These are phyloP conservation scores for Drosophila leontia DNA, from an alignment of 1,140 invertebrate species.

Conservation along the genomic window DNA sequence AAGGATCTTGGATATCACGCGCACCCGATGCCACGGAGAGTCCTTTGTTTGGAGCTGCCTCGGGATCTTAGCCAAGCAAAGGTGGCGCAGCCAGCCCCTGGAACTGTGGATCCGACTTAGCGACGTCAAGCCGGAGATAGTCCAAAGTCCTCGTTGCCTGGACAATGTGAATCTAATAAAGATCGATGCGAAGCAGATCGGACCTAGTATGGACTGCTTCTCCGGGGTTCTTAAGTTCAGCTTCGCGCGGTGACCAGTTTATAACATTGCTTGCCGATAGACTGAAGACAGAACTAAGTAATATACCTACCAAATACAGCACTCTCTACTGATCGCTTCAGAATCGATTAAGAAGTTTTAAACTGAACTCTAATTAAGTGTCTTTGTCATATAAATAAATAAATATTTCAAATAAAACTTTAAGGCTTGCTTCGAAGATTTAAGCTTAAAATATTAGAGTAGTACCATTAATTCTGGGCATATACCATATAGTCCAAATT, in stretches of 20 bases:
- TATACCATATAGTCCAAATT: background rate
- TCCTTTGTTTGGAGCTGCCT: conserved; percentile 57
- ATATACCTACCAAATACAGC: background rate
- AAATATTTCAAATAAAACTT: conserved; percentile 7
- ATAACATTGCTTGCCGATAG: too few relatives aligned
- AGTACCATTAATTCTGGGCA: background rate
- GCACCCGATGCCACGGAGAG: conserved; percentile 55
- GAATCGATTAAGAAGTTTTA: conserved; percentile 21
- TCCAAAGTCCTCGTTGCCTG: conserved; percentile 52
- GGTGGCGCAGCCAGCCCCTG: conserved; percentile 59
- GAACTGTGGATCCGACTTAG: conserved; percentile 68
- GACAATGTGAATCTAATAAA: conserved; percentile 47
- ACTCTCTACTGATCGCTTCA: background rate
- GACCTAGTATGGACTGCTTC: conserved; percentile 40
- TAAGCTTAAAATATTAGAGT: background rate
- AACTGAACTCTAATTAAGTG: conserved; percentile 22
- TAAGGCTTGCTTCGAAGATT: background rate
- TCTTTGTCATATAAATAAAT: background rate
- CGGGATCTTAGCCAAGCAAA: conserved; percentile 56
- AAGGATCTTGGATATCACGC: conserved; percentile 53
- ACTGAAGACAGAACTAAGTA: conserved; percentile 18
- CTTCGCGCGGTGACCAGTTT: conserved; percentile 60
- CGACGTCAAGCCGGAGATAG: conserved; percentile 55
- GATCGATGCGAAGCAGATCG: conserved; percentile 54
- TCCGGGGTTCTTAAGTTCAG: conserved; percentile 74